phyloP scores from a whole-genome alignment of 2,888 invertebrate genomes.

The Cantharis lateralis region DNA sequence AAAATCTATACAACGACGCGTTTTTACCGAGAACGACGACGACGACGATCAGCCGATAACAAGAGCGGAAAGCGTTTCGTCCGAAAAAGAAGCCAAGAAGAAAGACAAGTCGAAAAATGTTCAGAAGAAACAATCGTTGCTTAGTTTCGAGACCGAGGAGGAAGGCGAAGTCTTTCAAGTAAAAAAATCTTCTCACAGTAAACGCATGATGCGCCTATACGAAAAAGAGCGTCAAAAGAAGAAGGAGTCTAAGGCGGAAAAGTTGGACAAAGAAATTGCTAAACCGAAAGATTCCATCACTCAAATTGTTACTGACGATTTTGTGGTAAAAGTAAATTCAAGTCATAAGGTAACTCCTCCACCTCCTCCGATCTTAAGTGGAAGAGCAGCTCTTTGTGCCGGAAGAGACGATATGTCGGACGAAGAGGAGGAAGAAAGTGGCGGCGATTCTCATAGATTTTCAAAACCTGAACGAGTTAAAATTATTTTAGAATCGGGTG shows the following conservation, averaged over 20 bases:
- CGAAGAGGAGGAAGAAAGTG: constrained; percentile 63
- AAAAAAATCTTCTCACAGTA: constrained; percentile 93
- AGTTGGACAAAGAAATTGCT: constrained; percentile 45
- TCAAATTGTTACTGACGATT: constrained; percentile 72
- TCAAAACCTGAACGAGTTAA: constrained; percentile 73
- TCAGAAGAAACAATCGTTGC: constrained; percentile 61
- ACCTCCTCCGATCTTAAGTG: constrained; percentile 67
- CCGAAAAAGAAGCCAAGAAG: constrained; percentile 41
- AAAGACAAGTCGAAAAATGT: constrained; percentile 49
- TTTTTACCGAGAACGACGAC: constrained; percentile 70
- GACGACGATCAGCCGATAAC: constrained; percentile 66
- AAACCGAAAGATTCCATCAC: constrained; percentile 61
- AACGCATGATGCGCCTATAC: constrained; percentile 81
- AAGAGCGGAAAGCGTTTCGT: constrained; percentile 49
- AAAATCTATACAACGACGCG: constrained; percentile 78
- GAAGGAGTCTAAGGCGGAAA: constrained; percentile 57
- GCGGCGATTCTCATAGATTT: constrained; percentile 59
- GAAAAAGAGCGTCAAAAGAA: constrained; percentile 75
- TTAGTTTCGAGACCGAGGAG: constrained; percentile 84
- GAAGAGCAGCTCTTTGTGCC: constrained; percentile 81
- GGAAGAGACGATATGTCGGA: constrained; percentile 67
- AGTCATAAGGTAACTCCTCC: constrained; percentile 49
- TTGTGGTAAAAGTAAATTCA: constrained; percentile 62
- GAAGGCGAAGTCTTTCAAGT: constrained; percentile 91
- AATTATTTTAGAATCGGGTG: constrained; percentile 82